Conservation (phyloP, 30 jellyfish, hydroid and myxozoan species). For the Turritopsis rubra region DNA sequence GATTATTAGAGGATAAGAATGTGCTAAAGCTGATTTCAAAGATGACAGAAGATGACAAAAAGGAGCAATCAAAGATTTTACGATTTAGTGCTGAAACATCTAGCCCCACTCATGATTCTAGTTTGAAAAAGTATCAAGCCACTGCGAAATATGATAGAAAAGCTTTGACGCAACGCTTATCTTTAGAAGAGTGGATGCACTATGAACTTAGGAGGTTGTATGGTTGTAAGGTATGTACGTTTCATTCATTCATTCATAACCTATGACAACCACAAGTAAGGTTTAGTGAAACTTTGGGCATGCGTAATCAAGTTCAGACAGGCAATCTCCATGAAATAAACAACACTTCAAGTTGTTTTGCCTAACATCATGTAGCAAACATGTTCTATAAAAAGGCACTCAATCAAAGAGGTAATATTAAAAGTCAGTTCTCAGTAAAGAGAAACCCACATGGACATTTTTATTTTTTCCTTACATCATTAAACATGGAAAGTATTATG, state of each 20-base stretch:
- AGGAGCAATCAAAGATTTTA: conserved; percentile 30
- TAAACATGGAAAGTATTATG: too few species aligned
- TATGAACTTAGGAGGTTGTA: conserved; percentile 53
- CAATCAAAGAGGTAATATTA: too few species aligned
- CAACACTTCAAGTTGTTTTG: too few species aligned
- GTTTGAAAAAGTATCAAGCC: conserved; percentile 61
- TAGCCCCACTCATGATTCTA: conserved; percentile 37
- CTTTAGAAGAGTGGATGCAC: conserved; percentile 87
- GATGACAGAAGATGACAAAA: neutral
- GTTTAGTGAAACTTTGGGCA: neutral
- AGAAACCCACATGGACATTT: too few species aligned
- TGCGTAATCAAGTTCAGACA: too few species aligned
- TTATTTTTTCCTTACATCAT: too few species aligned
- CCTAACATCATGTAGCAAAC: too few species aligned
- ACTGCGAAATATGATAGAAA: conserved; percentile 80
- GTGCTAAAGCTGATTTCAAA: neutral
- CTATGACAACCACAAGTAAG: too few species aligned
- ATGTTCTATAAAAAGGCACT: too few species aligned
- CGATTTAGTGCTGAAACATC: conserved; percentile 54
- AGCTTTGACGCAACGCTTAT: conserved; percentile 64
- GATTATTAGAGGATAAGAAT: neutral
- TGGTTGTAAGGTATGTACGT: conserved; percentile 53
- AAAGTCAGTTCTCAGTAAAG: too few species aligned
- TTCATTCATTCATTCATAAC: neutral
- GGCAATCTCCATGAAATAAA: too few species aligned